These are phyloP conservation scores for Paratrypauchen microcephalus DNA, from an alignment of 2,797 vertebrate species.

Conservation along the genomic window DNA sequence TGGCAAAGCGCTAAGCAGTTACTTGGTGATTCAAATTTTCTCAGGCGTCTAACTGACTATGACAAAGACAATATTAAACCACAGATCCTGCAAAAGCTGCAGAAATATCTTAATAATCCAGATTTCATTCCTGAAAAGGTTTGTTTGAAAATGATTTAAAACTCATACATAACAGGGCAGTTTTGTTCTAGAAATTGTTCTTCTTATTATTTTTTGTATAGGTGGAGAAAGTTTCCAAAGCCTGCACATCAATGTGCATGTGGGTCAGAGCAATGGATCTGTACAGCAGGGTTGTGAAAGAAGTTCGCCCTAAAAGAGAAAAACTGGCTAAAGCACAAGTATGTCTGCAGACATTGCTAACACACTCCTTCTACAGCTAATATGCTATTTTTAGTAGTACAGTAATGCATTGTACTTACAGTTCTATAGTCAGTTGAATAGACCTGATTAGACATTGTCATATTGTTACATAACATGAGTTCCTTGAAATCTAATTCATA, in stretches of 20 bases:
- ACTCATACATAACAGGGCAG: background rate
- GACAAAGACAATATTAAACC: conserved; percentile 86
- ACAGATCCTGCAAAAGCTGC: conserved; percentile 79
- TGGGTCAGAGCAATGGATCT: conserved; percentile 86
- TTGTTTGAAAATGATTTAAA: conserved; percentile 31
- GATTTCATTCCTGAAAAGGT: conserved; percentile 85
- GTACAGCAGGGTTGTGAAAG: conserved; percentile 82
- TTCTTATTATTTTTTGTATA: conserved; percentile 3
- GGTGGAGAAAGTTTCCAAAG: conserved; percentile 85
- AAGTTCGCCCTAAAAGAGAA: conserved; percentile 82
- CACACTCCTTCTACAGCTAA: background rate
- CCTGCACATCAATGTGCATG: conserved; percentile 88
- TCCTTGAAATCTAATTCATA: background rate
- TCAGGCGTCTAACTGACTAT: conserved; percentile 80
- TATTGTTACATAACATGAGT: background rate
- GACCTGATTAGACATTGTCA: background rate
- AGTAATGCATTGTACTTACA: background rate
- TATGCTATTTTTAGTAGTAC: background rate
- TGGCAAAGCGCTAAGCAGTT: conserved; percentile 84
- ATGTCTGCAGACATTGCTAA: background rate
- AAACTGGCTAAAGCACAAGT: conserved; percentile 83
- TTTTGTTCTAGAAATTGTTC: background rate
- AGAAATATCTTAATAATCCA: conserved; percentile 83
- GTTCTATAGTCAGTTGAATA: background rate
- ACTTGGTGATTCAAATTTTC: conserved; percentile 82